Base-by-base conservation (phyloP, 2,888 invertebrate species). In the Alloscopus bannaensis region DNA sequence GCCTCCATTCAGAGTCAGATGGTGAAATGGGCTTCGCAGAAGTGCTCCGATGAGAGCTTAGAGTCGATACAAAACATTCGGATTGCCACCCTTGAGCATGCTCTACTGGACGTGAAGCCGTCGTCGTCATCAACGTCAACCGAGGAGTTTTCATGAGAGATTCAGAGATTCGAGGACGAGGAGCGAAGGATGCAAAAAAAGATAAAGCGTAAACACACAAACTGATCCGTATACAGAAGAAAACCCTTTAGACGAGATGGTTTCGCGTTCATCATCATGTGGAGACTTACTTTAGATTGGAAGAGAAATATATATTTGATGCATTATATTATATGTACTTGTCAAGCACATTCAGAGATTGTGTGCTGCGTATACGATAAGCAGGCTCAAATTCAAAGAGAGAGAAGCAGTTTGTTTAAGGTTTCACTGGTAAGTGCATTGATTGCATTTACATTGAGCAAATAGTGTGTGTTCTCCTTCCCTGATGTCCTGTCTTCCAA, bases 1-100 rank as follows among this genome's bases (percentile, higher is more conserved):
- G 83, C 84, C 11, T 68, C 81, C n/a, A 64, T 84, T 40, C 84
- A 84, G 69, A 84, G 76, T 64, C 81, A 84, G 64, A 62, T 84
- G 42, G 76, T 84, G 22, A 82, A 81, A 66, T 84, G 81, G 83
- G 83, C 81, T 47, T 50, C 81, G 3, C 81, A 78, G 62, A 79
- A 79, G 64, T 84, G 84, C 68, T 62, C 79, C 6, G 80, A 76
- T 59, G 79, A 80, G 40, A 82, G 62, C 72, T 66, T 69, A 1
- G 83, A 84, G 50, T 80, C 81, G 11, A 81, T 83, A 45, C 83
- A 84, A 72, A 81, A 83, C 55, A 81, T 84, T 31, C 70, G 80
- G 52, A 82, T 84, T 50, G 73, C 82, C 18, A 73, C 84, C 4
- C 57, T 84, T 42, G 84, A 83, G 40, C 75, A 75, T 31, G 31